Percentiles rank a stretch among this genome's conserved stretches.
These are phyloP conservation scores for Drosophila lacertosa DNA, from an alignment of 1,140 invertebrate genomes.

Conservation along the genomic window DNA sequence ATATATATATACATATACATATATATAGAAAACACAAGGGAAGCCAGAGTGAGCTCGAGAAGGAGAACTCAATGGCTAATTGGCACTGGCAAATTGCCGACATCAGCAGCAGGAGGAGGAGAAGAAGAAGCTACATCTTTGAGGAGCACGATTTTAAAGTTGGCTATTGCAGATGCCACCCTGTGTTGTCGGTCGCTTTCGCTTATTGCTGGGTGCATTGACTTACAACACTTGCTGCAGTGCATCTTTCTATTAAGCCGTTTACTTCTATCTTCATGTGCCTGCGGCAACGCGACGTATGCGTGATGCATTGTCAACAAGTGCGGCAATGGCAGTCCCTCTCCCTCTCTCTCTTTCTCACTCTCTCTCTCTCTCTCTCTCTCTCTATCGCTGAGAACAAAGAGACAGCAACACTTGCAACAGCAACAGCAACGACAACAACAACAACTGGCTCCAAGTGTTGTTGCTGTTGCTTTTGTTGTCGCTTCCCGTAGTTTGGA, in stretches of 20 bases:
- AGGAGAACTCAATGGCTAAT: conserved; percentile 23
- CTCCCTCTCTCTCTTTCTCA: too few relatives aligned
- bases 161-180: conserved; percentile 12
- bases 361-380: too few relatives aligned
- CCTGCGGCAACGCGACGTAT: conserved; percentile 27
- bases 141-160: conserved; percentile 8
- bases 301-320: conserved; percentile 65
- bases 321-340: conserved; percentile 32
- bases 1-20: too few relatives aligned
- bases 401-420: conserved; percentile 8
- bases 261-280: conserved; percentile 27
- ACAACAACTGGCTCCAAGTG: neutral
- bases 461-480: neutral
- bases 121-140: neutral
- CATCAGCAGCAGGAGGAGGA: conserved; percentile 2
- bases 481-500: neutral
- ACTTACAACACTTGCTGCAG: conserved; percentile 35
- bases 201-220: conserved; percentile 63
- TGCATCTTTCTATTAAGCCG: conserved; percentile 18
- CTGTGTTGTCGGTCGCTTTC: conserved; percentile 56
- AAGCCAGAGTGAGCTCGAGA: neutral
- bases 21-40: too few relatives aligned
- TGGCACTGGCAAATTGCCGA: conserved; percentile 35
- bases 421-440: conserved; percentile 3
- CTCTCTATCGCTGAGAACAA: conserved; percentile 12